phyloP scores from a whole-genome alignment of 2,113 vertebrate species.

The Paratilapia polleni region DNA sequence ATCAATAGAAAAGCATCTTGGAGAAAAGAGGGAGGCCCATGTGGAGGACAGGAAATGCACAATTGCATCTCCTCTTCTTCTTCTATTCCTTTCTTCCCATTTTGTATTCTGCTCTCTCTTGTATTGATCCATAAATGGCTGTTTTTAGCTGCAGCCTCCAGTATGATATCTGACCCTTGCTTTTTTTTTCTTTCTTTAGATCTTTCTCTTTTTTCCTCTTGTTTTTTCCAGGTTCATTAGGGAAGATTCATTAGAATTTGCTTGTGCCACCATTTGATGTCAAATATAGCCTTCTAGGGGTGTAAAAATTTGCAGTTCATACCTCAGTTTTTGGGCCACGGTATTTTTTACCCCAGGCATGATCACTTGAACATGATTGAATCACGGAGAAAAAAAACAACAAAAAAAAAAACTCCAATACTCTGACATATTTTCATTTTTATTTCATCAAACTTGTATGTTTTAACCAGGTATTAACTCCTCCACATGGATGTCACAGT shows the following conservation, averaged over 20 bases:
- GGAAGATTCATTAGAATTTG: neutral
- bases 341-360: neutral
- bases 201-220: neutral
- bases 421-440: neutral
- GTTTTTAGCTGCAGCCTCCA: constrained; percentile 58
- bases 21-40: constrained; percentile 34
- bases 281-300: neutral
- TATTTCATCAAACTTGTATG: neutral
- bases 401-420: too few relatives aligned
- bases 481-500: neutral
- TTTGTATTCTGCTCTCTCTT: constrained; percentile 27
- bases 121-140: constrained; percentile 53
- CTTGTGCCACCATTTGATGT: neutral
- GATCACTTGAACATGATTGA: neutral
- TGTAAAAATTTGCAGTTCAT: too few relatives aligned
- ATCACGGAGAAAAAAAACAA: too few relatives aligned
- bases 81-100: constrained; percentile 10
- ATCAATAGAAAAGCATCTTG: constrained; percentile 37
- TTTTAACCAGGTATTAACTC: neutral
- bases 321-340: too few relatives aligned
- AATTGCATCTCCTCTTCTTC: constrained; percentile 8
- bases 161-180: constrained; percentile 14
- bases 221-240: neutral
- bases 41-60: constrained; percentile 53
- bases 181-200: neutral